These are phyloP conservation scores for Hypotaenidia okinawae DNA, from an alignment of 2,797 vertebrate genomes.

Conservation along the genomic window DNA sequence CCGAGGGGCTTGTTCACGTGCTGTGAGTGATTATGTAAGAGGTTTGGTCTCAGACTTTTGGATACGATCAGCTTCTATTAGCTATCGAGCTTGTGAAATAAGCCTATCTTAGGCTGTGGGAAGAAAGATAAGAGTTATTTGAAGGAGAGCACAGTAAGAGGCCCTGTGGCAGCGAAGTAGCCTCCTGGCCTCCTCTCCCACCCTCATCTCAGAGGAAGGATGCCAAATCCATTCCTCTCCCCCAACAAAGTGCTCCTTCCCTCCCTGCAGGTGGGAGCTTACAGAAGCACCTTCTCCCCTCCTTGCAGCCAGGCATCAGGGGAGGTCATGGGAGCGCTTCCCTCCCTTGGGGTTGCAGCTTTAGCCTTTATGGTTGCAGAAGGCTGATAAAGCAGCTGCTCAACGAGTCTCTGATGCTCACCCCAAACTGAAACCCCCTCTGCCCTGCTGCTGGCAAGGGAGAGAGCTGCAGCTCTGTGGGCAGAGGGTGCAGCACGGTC, in stretches of 20 bases:
- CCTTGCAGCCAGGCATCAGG: background rate
- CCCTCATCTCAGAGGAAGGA: background rate
- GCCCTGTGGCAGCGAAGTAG: background rate
- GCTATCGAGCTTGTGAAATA: background rate
- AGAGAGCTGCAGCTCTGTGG: background rate
- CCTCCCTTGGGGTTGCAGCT: background rate
- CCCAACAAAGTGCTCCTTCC: background rate
- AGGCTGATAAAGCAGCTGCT: background rate
- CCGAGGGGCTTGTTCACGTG: background rate
- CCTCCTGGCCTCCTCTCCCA: background rate
- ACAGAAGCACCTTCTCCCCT: background rate
- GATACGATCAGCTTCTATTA: background rate
- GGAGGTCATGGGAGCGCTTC: rapidly evolving
- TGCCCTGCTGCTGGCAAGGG: too few relatives aligned
- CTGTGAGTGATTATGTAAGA: background rate
- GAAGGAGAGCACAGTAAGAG: background rate
- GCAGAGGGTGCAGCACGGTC: background rate
- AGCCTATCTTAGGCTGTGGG: background rate
- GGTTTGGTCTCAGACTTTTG: background rate
- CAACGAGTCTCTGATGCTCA: too few relatives aligned
- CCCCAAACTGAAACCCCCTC: too few relatives aligned
- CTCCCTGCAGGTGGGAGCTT: background rate
- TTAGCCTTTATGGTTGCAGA: background rate
- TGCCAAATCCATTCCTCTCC: background rate
- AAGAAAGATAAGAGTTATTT: background rate